Evolutionary conservation across 1,140 invertebrate genomes (phyloP).

Genomic region (Episyrphus balteatus): DNA sequence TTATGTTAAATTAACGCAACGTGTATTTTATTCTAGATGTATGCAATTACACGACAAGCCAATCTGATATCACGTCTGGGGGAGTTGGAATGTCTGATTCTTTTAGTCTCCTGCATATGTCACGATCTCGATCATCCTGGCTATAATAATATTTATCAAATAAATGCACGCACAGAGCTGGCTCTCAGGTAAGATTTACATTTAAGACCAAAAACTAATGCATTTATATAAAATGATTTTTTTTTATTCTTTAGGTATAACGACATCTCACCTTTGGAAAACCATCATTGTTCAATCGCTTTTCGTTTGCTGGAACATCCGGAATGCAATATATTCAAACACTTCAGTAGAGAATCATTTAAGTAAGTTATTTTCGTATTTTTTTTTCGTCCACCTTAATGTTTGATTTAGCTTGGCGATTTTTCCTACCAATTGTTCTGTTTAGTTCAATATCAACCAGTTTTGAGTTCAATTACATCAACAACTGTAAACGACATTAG

Average conservation of each 20-base stretch:
- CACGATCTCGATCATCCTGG: constrained; percentile 90
- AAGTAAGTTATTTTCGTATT: constrained; percentile 33
- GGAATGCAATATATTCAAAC: constrained; percentile 67
- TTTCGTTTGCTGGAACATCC: constrained; percentile 67
- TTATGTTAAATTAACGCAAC: background rate
- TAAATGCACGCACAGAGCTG: constrained; percentile 75
- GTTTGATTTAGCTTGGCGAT: constrained; percentile 40
- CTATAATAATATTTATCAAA: constrained; percentile 82
- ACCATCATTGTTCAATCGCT: constrained; percentile 80
- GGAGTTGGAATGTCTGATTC: constrained; percentile 63
- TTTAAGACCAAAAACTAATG: background rate
- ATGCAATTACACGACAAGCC: constrained; percentile 68
- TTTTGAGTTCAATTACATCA: too few species aligned
- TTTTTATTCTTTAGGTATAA: constrained; percentile 48
- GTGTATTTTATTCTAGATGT: constrained; percentile 51
- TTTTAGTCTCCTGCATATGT: constrained; percentile 75
- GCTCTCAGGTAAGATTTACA: constrained; percentile 48
- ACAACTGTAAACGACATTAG: too few species aligned
- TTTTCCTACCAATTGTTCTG: too few species aligned
- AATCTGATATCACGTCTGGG: constrained; percentile 57
- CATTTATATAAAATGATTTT: background rate
- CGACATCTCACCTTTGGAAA: constrained; percentile 80
- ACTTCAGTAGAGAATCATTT: constrained; percentile 51
- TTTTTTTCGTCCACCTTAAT: constrained; percentile 37
- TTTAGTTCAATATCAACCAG: too few species aligned